These are phyloP conservation scores for Nannospalax galili DNA, from an alignment of 2,113 vertebrate species.

Conservation along the genomic window DNA sequence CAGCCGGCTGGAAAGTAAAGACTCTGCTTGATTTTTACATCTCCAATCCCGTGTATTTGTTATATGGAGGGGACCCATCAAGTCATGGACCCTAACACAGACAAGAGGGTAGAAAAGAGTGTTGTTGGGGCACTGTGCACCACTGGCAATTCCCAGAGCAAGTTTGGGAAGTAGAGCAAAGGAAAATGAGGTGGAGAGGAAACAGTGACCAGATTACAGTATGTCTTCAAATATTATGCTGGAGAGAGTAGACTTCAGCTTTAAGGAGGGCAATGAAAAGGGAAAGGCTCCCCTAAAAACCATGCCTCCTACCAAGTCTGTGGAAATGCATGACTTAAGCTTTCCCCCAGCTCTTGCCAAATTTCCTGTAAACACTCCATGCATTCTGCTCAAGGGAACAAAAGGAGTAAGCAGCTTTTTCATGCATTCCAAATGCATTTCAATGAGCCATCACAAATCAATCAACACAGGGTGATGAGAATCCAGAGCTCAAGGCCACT, in stretches of 20 bases:
- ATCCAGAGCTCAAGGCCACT: not conserved
- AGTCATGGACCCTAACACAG: no score
- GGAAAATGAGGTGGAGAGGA: not conserved
- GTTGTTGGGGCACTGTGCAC: not conserved
- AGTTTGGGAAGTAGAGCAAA: not conserved
- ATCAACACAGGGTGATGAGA: not conserved
- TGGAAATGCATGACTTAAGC: slow-evolving; percentile 54
- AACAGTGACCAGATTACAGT: not conserved
- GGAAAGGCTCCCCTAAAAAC: slow-evolving; percentile 58
- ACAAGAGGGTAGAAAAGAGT: not conserved
- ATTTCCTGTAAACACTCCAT: slow-evolving; percentile 50
- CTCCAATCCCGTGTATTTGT: no score
- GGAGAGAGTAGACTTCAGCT: not conserved
- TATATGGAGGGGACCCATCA: no score
- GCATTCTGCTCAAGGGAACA: slow-evolving; percentile 27
- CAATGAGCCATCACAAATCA: slow-evolving; percentile 43
- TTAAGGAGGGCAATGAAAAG: slow-evolving; percentile 44
- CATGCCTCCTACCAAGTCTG: slow-evolving; percentile 14
- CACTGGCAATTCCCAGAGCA: not conserved
- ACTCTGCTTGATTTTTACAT: no score
- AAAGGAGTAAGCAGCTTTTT: slow-evolving; percentile 26
- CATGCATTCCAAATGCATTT: slow-evolving; percentile 51
- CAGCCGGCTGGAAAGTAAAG: no score
- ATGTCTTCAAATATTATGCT: not conserved
- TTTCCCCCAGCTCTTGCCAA: slow-evolving; percentile 48